These are phyloP conservation scores for Epizoanthus stellaris DNA, from an alignment of 92 coral and sea anemone species.

Conservation along the genomic window DNA sequence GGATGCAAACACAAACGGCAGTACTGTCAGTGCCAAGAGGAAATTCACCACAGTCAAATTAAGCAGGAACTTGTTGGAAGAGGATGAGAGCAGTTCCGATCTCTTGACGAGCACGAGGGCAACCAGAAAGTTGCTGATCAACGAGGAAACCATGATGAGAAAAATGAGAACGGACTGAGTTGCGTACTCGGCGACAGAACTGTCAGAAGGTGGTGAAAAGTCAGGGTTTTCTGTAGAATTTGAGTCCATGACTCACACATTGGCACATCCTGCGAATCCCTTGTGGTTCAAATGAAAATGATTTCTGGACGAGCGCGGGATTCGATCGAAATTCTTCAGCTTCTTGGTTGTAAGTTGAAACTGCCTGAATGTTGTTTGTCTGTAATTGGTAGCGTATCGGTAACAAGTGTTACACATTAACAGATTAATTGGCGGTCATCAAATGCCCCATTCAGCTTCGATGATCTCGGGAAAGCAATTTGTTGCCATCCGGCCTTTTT, in stretches of 20 bases:
- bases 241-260: conserved; percentile 26
- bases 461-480: conserved; percentile 1
- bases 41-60: conserved; percentile 85
- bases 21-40: conserved; percentile 64
- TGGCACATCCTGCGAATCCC: conserved; percentile 9
- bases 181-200: conserved; percentile 34
- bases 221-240: conserved; percentile 14
- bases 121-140: conserved; percentile 83
- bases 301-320: not conserved
- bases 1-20: conserved; percentile 87
- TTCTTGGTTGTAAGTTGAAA: conserved; percentile 32
- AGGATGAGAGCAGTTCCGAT: conserved; percentile 73
- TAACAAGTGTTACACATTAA: conserved; percentile 34
- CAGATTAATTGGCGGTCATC: conserved; percentile 35
- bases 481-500: conserved; percentile 12
- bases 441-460: not conserved
- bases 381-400: not conserved
- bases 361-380: conserved; percentile 32
- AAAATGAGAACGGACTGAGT: conserved; percentile 71
- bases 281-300: not conserved
- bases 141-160: conserved; percentile 69
- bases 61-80: conserved; percentile 87
- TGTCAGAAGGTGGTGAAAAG: not conserved
- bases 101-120: conserved; percentile 76
- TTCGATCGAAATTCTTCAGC: conserved; percentile 21